Evolutionary conservation across 2,797 vertebrate genomes (phyloP).

Genomic region (Schizopygopsis pylzovi): DNA sequence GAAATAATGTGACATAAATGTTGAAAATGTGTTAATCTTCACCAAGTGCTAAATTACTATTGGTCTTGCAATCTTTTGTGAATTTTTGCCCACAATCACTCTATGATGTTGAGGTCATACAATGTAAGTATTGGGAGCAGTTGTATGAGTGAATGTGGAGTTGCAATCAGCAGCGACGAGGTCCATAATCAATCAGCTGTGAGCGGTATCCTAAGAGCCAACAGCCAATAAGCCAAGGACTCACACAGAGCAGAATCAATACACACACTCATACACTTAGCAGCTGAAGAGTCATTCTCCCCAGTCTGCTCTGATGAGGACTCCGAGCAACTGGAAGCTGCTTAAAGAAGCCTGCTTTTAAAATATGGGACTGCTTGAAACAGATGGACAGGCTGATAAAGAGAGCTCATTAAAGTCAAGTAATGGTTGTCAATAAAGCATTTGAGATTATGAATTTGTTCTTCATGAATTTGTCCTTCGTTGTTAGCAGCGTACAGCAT

Average conservation of each 20-base stretch:
- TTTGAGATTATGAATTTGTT: constrained; percentile 9
- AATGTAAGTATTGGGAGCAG: not conserved
- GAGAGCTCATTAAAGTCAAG: constrained; percentile 20
- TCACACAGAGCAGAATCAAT: constrained; percentile 63
- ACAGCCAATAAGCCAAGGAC: constrained; percentile 55
- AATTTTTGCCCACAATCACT: not conserved
- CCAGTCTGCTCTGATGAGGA: constrained; percentile 34
- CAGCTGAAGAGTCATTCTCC: constrained; percentile 32
- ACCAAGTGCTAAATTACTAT: not conserved
- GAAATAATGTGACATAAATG: not conserved
- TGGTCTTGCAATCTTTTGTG: not conserved
- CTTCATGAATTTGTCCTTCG: not conserved
- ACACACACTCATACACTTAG: constrained; percentile 47
- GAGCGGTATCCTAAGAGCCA: constrained; percentile 49
- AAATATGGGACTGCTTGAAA: constrained; percentile 41
- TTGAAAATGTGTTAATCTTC: not conserved
- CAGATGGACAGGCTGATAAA: constrained; percentile 47
- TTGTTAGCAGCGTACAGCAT: not conserved
- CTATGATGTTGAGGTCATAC: constrained; percentile 37
- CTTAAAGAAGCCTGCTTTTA: constrained; percentile 34
- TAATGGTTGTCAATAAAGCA: constrained; percentile 28
- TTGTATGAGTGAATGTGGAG: constrained; percentile 30
- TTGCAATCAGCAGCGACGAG: constrained; percentile 45
- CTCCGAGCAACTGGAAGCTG: constrained; percentile 32
- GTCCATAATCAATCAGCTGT: constrained; percentile 56